Evolutionary conservation across 1,140 invertebrate species (phyloP).

Genomic region (Trichonephila clavipes): DNA sequence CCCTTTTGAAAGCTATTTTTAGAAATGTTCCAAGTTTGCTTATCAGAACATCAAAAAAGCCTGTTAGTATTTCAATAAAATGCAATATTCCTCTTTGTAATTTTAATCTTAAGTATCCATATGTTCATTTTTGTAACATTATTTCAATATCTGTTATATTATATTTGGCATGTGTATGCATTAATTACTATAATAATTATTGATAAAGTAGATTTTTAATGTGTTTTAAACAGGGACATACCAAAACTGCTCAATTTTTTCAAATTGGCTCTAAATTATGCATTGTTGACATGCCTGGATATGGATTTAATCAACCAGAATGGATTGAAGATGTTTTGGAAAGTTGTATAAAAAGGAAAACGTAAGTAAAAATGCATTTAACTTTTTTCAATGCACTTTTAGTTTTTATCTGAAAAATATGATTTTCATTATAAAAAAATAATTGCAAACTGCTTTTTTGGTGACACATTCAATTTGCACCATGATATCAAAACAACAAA

Average conservation of each 20-base stretch:
- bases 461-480: too few species aligned
- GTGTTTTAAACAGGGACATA: constrained; percentile 78
- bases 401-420: too few species aligned
- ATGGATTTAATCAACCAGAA: constrained; percentile 80
- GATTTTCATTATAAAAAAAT: too few species aligned
- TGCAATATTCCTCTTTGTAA: background rate
- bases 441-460: too few species aligned
- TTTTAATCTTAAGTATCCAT: background rate
- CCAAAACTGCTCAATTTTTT: constrained; percentile 79
- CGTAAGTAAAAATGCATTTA: constrained; percentile 74
- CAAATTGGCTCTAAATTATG: constrained; percentile 78
- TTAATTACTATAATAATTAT: background rate
- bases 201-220: background rate
- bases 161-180: background rate
- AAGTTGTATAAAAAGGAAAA: constrained; percentile 78
- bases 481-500: too few species aligned
- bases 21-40: constrained; percentile 72
- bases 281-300: constrained; percentile 80
- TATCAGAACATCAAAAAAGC: constrained; percentile 79
- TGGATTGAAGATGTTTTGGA: constrained; percentile 79
- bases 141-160: background rate
- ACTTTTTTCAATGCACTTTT: too few species aligned
- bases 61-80: constrained; percentile 26
- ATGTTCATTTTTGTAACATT: background rate
- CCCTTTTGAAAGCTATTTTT: constrained; percentile 79